Percentiles rank a stretch among this genome's conserved stretches.
Evolutionary conservation across 2,113 vertebrate genomes (phyloP).

Genomic region (Gymnocephalus cernua): DNA sequence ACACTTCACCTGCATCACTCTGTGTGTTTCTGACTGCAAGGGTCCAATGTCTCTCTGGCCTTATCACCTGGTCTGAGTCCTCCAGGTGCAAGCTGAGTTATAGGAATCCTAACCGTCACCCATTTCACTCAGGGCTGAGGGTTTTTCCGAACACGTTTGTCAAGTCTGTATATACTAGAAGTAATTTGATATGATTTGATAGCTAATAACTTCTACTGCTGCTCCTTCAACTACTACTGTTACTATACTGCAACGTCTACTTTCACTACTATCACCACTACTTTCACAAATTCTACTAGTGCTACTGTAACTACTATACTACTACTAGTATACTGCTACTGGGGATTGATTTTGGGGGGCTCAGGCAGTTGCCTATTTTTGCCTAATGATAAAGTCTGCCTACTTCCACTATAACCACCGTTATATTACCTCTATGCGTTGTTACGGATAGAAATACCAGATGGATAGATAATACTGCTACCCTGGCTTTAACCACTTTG

Average conservation of each 20-base stretch:
- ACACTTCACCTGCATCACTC: constrained; percentile 17
- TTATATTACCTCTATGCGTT: neutral
- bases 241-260: neutral
- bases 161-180: constrained; percentile 53
- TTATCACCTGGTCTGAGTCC: constrained; percentile 62
- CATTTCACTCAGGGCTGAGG: constrained; percentile 51
- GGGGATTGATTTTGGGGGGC: neutral
- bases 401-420: neutral
- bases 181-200: constrained; percentile 21
- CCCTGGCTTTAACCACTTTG: neutral
- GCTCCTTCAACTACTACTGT: neutral
- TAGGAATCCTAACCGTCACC: constrained; percentile 77
- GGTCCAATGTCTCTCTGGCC: constrained; percentile 58
- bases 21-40: constrained; percentile 31
- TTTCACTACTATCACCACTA: neutral
- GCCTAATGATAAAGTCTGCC: neutral
- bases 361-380: neutral
- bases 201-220: neutral
- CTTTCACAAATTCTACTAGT: neutral
- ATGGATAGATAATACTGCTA: too few species aligned
- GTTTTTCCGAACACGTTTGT: constrained; percentile 81
- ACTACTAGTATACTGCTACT: neutral
- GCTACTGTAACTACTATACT: neutral
- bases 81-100: constrained; percentile 79
- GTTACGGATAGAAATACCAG: neutral